Evolutionary conservation across 2,113 vertebrate genomes (phyloP).

Genomic region (Triplophysa tibetana): DNA sequence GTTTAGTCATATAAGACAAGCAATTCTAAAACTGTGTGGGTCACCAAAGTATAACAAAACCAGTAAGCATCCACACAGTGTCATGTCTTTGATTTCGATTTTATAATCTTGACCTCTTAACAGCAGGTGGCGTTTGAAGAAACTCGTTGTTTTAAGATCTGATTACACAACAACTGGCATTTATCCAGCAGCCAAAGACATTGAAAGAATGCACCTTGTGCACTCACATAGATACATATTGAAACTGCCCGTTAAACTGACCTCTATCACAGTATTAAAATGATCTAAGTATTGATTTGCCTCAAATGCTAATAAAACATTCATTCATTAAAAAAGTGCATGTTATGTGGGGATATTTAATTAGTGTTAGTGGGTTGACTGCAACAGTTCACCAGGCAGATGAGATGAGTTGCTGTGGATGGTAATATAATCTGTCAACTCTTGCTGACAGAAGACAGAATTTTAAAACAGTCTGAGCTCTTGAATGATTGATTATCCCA

Average conservation of each 20-base stretch:
- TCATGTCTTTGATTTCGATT: not conserved
- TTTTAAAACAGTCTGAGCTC: conserved; percentile 65
- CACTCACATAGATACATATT: conserved; percentile 3
- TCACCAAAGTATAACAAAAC: too few species aligned
- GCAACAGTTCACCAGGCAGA: conserved; percentile 40
- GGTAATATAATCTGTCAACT: conserved; percentile 71
- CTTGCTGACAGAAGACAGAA: conserved; percentile 70
- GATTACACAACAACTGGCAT: conserved; percentile 61
- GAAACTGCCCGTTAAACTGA: conserved; percentile 23
- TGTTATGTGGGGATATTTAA: conserved; percentile 40
- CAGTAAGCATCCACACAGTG: too few species aligned
- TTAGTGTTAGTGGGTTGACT: conserved; percentile 45
- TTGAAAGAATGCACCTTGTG: conserved; percentile 1
- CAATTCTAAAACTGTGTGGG: too few species aligned
- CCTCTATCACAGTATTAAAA: conserved; percentile 6
- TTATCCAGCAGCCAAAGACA: conserved; percentile 37
- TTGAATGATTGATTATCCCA: conserved; percentile 70
- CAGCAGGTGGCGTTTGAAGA: conserved; percentile 1
- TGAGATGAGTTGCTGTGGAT: conserved; percentile 59
- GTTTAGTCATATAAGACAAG: too few species aligned
- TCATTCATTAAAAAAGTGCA: conserved; percentile 68
- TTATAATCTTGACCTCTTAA: conserved; percentile 56
- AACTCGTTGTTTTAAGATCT: conserved; percentile 52
- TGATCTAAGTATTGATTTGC: conserved; percentile 30
- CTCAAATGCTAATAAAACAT: conserved; percentile 53